Conservation (phyloP, 2,797 vertebrate genomes). For the Coregonus ussuriensis region DNA sequence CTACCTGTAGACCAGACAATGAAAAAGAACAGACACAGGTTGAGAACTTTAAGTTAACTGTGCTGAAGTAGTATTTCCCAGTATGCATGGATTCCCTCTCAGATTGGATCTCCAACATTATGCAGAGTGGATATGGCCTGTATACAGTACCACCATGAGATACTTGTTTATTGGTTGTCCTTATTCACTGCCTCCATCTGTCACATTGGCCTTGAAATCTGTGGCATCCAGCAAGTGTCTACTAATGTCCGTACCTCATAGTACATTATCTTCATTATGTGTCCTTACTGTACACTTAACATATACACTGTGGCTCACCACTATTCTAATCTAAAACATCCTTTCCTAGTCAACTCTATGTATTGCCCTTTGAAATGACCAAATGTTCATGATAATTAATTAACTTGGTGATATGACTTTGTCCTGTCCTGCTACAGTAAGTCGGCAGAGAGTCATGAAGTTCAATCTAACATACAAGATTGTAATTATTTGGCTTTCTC, state of each 20-base stretch:
- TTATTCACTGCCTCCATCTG: constrained; percentile 51
- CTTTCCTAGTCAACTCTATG: too few relatives aligned
- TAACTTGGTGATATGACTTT: too few relatives aligned
- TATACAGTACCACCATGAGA: constrained; percentile 40
- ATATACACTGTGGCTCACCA: neutral
- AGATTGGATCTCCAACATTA: constrained; percentile 22
- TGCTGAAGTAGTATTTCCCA: constrained; percentile 12
- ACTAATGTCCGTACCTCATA: constrained; percentile 18
- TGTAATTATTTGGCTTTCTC: neutral
- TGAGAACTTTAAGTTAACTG: too few relatives aligned
- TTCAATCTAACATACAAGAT: neutral
- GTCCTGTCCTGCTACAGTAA: neutral
- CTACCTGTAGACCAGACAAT: constrained; percentile 10
- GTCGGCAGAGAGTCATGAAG: neutral
- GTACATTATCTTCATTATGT: neutral
- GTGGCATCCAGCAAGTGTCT: constrained; percentile 27
- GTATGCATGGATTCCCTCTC: neutral
- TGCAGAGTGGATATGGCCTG: constrained; percentile 39
- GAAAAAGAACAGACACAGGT: neutral
- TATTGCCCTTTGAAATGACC: too few relatives aligned
- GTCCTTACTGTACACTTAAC: neutral
- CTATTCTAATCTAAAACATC: too few relatives aligned
- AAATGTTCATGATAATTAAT: too few relatives aligned
- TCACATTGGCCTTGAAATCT: constrained; percentile 35
- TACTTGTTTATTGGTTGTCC: constrained; percentile 48